Evolutionary conservation across 2,113 vertebrate species (phyloP).

Genomic region (Opisthocomus hoazin): DNA sequence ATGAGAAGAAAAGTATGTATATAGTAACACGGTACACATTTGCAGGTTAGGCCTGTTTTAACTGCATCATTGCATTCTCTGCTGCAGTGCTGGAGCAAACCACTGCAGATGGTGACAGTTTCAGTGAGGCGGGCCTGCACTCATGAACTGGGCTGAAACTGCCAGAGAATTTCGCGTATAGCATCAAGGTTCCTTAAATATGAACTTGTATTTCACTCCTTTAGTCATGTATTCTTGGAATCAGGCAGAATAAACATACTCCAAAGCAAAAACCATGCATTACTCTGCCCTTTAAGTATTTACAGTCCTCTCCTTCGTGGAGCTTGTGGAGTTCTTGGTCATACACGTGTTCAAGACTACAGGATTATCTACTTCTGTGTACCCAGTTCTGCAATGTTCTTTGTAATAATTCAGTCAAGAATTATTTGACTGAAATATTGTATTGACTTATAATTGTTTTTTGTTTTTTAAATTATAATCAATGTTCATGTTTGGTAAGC

Average conservation of each 20-base stretch:
- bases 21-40: neutral
- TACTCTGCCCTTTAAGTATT: neutral
- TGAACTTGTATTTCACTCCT: neutral
- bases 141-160: neutral
- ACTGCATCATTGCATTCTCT: neutral
- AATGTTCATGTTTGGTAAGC: neutral
- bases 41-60: neutral
- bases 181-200: neutral
- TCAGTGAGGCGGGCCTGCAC: neutral
- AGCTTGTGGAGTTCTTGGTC: neutral
- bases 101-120: neutral
- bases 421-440: neutral
- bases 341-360: neutral
- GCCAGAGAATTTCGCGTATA: neutral
- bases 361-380: neutral
- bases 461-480: neutral
- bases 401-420: neutral
- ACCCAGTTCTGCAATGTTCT: neutral
- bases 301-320: neutral
- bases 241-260: neutral
- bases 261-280: neutral
- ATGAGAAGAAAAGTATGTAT: conserved; percentile 58
- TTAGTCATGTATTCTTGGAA: neutral
- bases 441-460: neutral
- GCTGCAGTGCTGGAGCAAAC: neutral